Base-by-base conservation (phyloP, 2,888 invertebrate species). In the Tipula confusa region DNA sequence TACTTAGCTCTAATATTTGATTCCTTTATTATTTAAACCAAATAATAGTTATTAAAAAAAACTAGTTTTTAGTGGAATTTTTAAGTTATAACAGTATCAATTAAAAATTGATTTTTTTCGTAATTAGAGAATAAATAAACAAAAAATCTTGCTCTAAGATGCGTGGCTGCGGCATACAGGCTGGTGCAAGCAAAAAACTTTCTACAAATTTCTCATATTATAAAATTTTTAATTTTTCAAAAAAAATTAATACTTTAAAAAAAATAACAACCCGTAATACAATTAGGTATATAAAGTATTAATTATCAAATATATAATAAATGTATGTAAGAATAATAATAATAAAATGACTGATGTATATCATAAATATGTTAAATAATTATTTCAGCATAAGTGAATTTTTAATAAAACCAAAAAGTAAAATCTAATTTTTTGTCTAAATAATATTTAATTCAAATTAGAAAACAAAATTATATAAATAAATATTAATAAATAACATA, bases 101-200 rank as follows among this genome's bases (percentile, higher is more conserved):
- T 82, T 82, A 82, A 36, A 82, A 36, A 82, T 38, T 24, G 38
- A n/a, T 43, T 43, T 43, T 83, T 9, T 38, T 43, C 43, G 29
- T 7, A 48, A n/a, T 48, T 28, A 1, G n/a, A 15, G 15, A 43
- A 6, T 18, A 43, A 29, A 83, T n/a, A 83, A 48, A 83, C 15
- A 38, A 38, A 24, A 28, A 82, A 82, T 82, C 38, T 85, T 86
- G 83, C 85, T 86, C 86, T 86, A 87, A 86, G 87, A 89, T 90
- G 90, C 90, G 90, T 90, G 90, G 90, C 90, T 89, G 89, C 89
- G 89, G 90, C 90, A 89, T 89, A 89, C 89, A 89, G 88, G 88
- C 87, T 88, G 89, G 89, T 89, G 89, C 90, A 90, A 89, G 89
- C 89, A 90, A 89, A 86, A 88, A 89, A 89, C 87, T 87, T 86